A percentile compares a stretch with the other conserved stretches of the same genome.
Evolutionary conservation across 2,113 vertebrate species (phyloP).

Genomic region (Notothenia rossii): DNA sequence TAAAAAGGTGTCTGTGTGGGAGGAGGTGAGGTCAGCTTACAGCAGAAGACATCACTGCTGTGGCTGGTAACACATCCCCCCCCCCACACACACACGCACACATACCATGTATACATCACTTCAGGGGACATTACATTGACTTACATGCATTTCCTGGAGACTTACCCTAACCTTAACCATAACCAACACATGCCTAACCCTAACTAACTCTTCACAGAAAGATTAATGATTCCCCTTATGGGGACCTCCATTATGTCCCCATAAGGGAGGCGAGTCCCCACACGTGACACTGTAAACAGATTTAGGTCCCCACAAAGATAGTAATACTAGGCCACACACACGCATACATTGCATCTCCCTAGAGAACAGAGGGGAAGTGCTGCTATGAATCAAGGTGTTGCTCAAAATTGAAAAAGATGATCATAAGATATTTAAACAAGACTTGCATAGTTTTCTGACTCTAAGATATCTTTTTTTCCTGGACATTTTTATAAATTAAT

Average conservation of each 20-base stretch:
- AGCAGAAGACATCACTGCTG: constrained; percentile 14
- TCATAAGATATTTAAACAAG: background rate
- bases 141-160: too few species aligned
- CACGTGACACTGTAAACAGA: too few species aligned
- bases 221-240: too few species aligned
- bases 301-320: too few species aligned
- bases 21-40: constrained; percentile 53
- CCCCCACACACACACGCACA: background rate
- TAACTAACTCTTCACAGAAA: too few species aligned
- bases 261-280: too few species aligned
- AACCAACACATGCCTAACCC: too few species aligned
- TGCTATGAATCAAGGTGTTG: background rate
- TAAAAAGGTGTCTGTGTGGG: constrained; percentile 30
- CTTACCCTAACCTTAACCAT: too few species aligned
- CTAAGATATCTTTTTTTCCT: background rate
- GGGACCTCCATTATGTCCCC: too few species aligned
- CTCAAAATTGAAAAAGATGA: background rate
- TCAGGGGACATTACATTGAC: too few species aligned
- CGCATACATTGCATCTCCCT: constrained; percentile 1
- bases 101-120: background rate
- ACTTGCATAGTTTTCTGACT: background rate
- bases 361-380: background rate
- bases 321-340: background rate
- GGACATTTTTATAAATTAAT: background rate
- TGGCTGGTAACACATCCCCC: background rate